Evolutionary conservation across 64 coral and sea anemone genomes (phyloP), one percentile per base, ranked within the genome.

Genomic region (Montipora sp.): DNA sequence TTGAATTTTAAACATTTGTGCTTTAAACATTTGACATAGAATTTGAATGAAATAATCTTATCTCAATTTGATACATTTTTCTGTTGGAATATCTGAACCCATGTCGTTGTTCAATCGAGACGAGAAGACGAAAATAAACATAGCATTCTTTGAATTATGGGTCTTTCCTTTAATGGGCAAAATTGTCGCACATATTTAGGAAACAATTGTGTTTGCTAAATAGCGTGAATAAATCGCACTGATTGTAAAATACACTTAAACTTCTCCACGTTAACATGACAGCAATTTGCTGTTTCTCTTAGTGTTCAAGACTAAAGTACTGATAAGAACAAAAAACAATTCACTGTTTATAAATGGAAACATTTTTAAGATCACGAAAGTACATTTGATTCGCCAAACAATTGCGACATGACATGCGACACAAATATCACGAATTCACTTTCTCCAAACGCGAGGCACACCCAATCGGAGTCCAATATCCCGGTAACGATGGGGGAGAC

Each of bases 361-460:
- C 16, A 5, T 23, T 49, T 36, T 13, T 20, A 10, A 48, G 15
- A 70, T 84, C 82, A 84, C 80, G 46, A 70, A 83, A 43, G 53
- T 82, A 72, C 9, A 75, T 20, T 76, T 3, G 8, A 36, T 71
- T 80, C 65, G 74, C 71, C 77, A 46, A 19, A 71, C 18, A 48
- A 57, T 57, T 45, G 19, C 55, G 19, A 81, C 71, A 81, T 90
- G 78, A 82, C 36, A 36, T 36, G 36, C 36, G 36, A 36, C 89
- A 90, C 16, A 47, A 67, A 81, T 90, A 67, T 74, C 89, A 75
- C 16, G 66, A 67, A 81, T 81, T 45, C 67, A 91, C 6, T 57
- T 0, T 57, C 53, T 8, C 53, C 53, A 57, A 57, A 91, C 82
- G 48, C 46, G 45, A 74, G 78, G 44, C 78, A 91, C 89, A 91